Percentiles rank a stretch among this genome's conserved stretches.
phyloP scores from a whole-genome alignment of 2,113 vertebrate genomes.

The Balaeniceps rex region DNA sequence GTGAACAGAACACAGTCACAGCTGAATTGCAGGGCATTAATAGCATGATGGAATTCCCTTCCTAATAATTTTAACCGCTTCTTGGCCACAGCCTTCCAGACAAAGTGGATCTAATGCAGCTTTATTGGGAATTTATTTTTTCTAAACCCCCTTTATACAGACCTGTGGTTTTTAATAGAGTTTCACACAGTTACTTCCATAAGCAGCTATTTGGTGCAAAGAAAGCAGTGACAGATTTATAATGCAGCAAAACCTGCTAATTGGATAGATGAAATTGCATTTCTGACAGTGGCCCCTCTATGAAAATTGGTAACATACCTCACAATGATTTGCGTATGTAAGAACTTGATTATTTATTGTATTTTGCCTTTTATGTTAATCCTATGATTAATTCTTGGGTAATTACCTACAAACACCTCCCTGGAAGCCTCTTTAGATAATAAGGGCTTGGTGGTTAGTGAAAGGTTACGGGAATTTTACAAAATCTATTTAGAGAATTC shows the following conservation, averaged over 20 bases:
- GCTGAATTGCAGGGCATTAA: constrained; percentile 68
- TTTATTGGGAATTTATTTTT: not conserved
- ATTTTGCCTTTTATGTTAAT: constrained; percentile 28
- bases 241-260: constrained; percentile 70
- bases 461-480: constrained; percentile 1
- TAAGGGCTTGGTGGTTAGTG: constrained; percentile 20
- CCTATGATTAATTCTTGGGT: constrained; percentile 55
- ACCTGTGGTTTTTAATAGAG: constrained; percentile 64
- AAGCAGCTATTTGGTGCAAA: constrained; percentile 64
- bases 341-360: constrained; percentile 43
- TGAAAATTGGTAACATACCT: constrained; percentile 63
- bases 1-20: constrained; percentile 56
- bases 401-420: constrained; percentile 55
- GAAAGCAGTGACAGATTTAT: constrained; percentile 70
- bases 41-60: constrained; percentile 33
- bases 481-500: not conserved
- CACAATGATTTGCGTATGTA: constrained; percentile 44
- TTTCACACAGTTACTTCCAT: constrained; percentile 66
- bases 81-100: not conserved
- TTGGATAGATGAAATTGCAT: constrained; percentile 71
- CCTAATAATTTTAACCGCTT: constrained; percentile 57
- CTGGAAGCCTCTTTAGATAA: constrained; percentile 54
- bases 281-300: constrained; percentile 68
- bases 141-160: not conserved
- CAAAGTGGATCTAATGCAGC: not conserved